Evolutionary conservation across 2,113 vertebrate species (phyloP).

Genomic region (Xiphophorus hellerii): DNA sequence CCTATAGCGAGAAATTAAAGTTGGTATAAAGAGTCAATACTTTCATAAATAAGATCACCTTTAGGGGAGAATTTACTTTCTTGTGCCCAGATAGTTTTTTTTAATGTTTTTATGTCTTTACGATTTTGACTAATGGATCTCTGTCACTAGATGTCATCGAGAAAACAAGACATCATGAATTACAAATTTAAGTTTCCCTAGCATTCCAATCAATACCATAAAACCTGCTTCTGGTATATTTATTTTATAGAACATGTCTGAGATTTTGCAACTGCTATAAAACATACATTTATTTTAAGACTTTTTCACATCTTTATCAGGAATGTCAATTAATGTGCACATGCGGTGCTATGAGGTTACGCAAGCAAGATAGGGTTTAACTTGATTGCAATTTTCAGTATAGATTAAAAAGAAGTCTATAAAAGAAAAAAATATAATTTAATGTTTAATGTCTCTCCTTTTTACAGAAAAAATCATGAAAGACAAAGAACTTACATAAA

Average conservation of each 20-base stretch:
- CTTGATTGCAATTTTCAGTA: neutral
- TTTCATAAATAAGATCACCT: neutral
- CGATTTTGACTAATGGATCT: neutral
- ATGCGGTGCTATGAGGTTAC: no score
- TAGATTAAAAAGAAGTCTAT: neutral
- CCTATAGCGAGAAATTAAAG: no score
- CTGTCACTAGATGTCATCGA: neutral
- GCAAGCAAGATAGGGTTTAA: constrained; percentile 4
- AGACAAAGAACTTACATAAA: constrained; percentile 2
- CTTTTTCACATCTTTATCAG: neutral
- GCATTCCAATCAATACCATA: neutral
- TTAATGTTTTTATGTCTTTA: neutral
- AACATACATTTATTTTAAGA: neutral
- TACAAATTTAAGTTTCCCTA: neutral
- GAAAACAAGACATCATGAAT: neutral
- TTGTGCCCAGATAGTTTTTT: no score
- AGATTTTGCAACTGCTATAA: neutral
- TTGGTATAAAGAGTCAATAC: no score
- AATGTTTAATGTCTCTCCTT: neutral
- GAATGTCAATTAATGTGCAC: neutral
- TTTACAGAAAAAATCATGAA: constrained; percentile 5
- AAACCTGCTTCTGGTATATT: neutral
- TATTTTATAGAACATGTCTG: neutral
- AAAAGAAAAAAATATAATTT: constrained; percentile 2
- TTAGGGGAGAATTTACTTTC: neutral